Evolutionary conservation across 2,888 invertebrate genomes (phyloP).

Genomic region (Tachystola acroxantha): DNA sequence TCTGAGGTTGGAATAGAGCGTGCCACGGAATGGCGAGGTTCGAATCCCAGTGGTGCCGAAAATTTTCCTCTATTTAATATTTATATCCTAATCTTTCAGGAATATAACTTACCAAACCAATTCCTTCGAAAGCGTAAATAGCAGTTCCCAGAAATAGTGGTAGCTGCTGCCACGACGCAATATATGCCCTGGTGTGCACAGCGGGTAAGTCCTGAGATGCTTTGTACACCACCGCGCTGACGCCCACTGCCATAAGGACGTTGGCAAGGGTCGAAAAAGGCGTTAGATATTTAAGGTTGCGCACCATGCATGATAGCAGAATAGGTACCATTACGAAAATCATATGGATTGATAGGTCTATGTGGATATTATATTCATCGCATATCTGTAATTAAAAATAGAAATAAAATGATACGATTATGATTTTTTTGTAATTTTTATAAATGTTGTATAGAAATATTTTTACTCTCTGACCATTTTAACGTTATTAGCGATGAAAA

Average conservation of each 20-base stretch:
- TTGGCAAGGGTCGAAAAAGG: conserved; percentile 96
- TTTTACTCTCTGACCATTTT: conserved; percentile 87
- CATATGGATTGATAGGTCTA: conserved; percentile 86
- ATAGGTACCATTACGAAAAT: conserved; percentile 84
- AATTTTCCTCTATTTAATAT: too few species aligned
- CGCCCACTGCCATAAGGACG: conserved; percentile 85
- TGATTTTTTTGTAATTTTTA: neutral
- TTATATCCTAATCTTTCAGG: too few species aligned
- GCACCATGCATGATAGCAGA: conserved; percentile 84
- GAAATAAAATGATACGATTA: neutral
- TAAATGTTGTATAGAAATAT: conserved; percentile 8
- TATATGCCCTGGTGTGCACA: conserved; percentile 75
- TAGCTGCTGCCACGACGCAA: conserved; percentile 80
- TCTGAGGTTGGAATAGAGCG: too few species aligned
- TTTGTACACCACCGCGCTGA: conserved; percentile 87
- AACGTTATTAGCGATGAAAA: conserved; percentile 93
- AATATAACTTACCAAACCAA: conserved; percentile 82
- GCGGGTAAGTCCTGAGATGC: conserved; percentile 85
- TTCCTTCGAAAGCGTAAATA: conserved; percentile 98
- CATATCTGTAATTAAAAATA: conserved; percentile 77
- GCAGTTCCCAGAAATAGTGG: conserved; percentile 98
- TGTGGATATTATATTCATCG: conserved; percentile 78
- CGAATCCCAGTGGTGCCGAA: too few species aligned
- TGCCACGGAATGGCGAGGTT: too few species aligned
- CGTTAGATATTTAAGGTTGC: conserved; percentile 92